Conservation (phyloP, 2,888 invertebrate species). For the Drosophila meridionalis region DNA sequence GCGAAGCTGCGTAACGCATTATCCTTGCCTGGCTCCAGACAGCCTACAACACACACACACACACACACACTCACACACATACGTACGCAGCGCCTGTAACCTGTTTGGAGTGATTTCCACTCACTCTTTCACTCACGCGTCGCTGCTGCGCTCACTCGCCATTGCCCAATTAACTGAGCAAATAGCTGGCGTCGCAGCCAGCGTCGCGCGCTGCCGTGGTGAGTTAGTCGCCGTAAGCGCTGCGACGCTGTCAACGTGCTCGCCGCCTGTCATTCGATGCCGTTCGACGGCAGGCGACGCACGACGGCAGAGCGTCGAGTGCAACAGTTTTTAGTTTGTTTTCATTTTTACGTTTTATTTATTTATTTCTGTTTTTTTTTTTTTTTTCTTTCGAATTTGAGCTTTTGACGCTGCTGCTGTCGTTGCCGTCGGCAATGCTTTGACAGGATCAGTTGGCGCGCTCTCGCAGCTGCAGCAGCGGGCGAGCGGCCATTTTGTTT, state of each 20-base stretch:
- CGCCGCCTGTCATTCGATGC: slow-evolving; percentile 48
- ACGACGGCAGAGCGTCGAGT: slow-evolving; percentile 34
- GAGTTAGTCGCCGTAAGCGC: slow-evolving; percentile 45
- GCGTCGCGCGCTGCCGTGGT: slow-evolving; percentile 64
- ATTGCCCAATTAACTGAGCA: slow-evolving; percentile 72
- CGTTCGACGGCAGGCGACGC: slow-evolving; percentile 51
- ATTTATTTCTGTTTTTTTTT: neutral
- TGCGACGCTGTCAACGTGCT: slow-evolving; percentile 8
- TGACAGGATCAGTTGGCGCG: slow-evolving; percentile 42
- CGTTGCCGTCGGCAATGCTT: slow-evolving; percentile 42
- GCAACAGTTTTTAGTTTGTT: slow-evolving; percentile 39
- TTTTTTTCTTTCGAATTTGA: neutral
- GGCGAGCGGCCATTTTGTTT: slow-evolving; percentile 48
- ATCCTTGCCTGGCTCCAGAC: slow-evolving; percentile 64
- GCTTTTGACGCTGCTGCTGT: slow-evolving; percentile 3
- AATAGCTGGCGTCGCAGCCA: slow-evolving; percentile 53
- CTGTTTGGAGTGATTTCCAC: slow-evolving; percentile 65
- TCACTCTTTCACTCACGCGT: slow-evolving; percentile 31
- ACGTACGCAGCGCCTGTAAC: slow-evolving; percentile 39
- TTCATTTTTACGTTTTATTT: neutral
- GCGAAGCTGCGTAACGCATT: slow-evolving; percentile 56
- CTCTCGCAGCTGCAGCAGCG: neutral
- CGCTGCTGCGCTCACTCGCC: slow-evolving; percentile 38
- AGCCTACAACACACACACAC: slow-evolving; percentile 32
- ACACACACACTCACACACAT: slow-evolving; percentile 9